Base-by-base conservation (phyloP, 1,140 invertebrate species). In the Pseudomyrmex dendroicus region DNA sequence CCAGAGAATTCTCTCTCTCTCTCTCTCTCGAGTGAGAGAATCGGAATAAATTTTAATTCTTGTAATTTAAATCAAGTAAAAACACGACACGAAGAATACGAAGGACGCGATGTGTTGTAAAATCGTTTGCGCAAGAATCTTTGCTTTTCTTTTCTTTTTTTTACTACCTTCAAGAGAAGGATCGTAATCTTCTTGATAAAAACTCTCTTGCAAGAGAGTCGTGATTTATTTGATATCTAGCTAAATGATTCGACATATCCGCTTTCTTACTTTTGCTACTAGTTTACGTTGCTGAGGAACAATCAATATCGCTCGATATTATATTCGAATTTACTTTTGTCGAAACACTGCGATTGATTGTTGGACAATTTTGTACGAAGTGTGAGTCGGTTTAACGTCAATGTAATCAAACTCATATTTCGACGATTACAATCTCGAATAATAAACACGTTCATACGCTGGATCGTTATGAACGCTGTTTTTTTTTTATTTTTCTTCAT, bases 401-500 rank as follows among this genome's bases (percentile, higher is more conserved):
- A 44, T 25, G 64, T 48, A 50, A 48, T n/a, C 15, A 9, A n/a
- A 25, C 15, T 12, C 57, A 59, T 12, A 25, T 48, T 72, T 76
- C n/a, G 61, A 73, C 20, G 13, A 54, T 66, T 72, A 48, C 70
- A 48, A 20, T 59, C 35, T 59, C n/a, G 54, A 59, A n/a, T 44
- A 59, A n/a, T 44, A n/a, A 61, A 73, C 54, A 48, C 35, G 85
- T 82, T 85, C 84, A 87, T 82, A 84, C 86, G 87, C 83, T 83
- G 78, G 82, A 88, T 89, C 85, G 87, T 85, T 85, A 89, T 87
- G 88, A 73, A 80, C 82, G 82, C 8, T 8, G 17, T 17, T 52
- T 57, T 1, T 57, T 1, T 35, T 35, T 52, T 57, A 0, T 35
- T 35, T 17, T 48, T 35, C 56, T 56, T 10, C 13, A 20, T 1